phyloP scores from a whole-genome alignment of 1,140 invertebrate genomes.

The Telenomus remus region DNA sequence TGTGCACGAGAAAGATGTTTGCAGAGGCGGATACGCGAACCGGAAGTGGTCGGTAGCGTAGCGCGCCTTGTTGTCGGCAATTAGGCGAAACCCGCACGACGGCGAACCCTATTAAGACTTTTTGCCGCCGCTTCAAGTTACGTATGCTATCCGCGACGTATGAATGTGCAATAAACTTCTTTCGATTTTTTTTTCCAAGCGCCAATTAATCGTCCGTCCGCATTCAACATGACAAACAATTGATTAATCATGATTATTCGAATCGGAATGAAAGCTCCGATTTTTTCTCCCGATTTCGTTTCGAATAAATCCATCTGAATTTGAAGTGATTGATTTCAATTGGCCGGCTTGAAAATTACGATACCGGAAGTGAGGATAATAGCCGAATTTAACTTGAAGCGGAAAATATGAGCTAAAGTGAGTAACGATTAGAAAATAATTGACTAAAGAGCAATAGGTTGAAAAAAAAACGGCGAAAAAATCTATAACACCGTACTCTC shows the following conservation, averaged over 20 bases:
- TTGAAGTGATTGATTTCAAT: too few species aligned
- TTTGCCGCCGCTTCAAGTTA: conserved; percentile 25
- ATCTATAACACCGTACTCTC: conserved; percentile 8
- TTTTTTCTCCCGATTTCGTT: too few species aligned
- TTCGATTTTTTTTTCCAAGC: too few species aligned
- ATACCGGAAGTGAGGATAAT: too few species aligned
- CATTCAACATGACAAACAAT: too few species aligned
- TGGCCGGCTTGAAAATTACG: too few species aligned
- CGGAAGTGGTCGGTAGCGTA: conserved; percentile 70
- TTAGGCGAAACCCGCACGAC: conserved; percentile 66
- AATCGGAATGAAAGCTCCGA: too few species aligned
- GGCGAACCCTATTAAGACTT: conserved; percentile 63
- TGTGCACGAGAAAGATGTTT: conserved; percentile 65
- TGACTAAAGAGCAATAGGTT: not conserved
- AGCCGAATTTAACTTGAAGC: too few species aligned
- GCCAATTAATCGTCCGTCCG: conserved; percentile 23
- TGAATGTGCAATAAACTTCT: conserved; percentile 7
- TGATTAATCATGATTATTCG: too few species aligned
- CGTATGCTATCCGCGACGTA: conserved; percentile 14
- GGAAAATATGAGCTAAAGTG: too few species aligned
- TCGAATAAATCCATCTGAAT: too few species aligned
- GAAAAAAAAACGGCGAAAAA: not conserved
- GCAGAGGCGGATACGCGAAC: conserved; percentile 69
- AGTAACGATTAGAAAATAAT: too few species aligned
- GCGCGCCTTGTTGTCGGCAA: conserved; percentile 65